These are phyloP conservation scores for Ciconia maguari DNA, from an alignment of 2,113 vertebrate species.

Conservation along the genomic window DNA sequence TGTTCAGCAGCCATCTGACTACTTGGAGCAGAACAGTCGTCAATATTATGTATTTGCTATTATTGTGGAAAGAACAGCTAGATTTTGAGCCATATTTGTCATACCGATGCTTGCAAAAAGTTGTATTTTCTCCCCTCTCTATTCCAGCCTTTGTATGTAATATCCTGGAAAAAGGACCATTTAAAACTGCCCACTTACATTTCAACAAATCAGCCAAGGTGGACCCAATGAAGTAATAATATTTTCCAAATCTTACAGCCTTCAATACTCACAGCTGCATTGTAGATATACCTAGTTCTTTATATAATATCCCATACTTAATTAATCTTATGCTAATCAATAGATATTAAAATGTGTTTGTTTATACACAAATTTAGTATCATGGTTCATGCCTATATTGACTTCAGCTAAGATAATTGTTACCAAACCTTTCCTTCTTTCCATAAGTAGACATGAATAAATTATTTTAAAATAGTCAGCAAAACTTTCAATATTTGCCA, in stretches of 20 bases:
- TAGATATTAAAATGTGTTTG: background rate
- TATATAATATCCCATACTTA: background rate
- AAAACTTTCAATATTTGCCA: background rate
- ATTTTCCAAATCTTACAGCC: background rate
- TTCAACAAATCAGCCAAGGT: background rate
- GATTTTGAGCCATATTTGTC: background rate
- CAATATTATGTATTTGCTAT: background rate
- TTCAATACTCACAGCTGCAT: background rate
- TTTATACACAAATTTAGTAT: background rate
- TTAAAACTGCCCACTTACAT: background rate
- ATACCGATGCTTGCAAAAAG: background rate
- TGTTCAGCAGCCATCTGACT: background rate
- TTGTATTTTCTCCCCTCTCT: background rate
- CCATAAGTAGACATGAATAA: background rate
- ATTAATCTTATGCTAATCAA: background rate
- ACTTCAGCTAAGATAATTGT: background rate
- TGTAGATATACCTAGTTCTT: background rate
- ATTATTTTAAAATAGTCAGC: background rate
- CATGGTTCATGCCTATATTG: background rate
- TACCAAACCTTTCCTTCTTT: background rate
- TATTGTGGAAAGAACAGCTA: background rate
- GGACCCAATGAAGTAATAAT: background rate
- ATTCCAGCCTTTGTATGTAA: background rate
- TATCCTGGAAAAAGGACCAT: background rate
- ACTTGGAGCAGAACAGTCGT: background rate